These are phyloP conservation scores for Pygocentrus nattereri DNA, from an alignment of 2,797 vertebrate species.

Conservation along the genomic window DNA sequence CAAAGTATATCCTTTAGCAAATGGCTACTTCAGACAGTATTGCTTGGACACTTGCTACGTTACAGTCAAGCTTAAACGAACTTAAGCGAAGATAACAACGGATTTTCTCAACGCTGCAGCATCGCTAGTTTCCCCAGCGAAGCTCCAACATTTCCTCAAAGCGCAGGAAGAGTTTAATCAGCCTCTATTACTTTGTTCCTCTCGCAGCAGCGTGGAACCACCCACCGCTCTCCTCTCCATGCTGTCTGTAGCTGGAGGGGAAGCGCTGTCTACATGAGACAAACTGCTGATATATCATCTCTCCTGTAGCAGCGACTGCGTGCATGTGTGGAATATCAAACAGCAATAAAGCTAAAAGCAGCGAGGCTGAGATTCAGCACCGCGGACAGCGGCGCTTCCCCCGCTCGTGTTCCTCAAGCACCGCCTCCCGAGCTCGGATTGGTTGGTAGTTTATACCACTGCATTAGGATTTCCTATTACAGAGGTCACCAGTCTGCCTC, in stretches of 20 bases:
- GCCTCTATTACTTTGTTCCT: constrained; percentile 3
- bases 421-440: neutral
- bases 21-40: too few relatives aligned
- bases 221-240: constrained; percentile 18
- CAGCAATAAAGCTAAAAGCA: constrained; percentile 59
- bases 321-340: constrained; percentile 64
- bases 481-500: too few relatives aligned
- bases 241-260: constrained; percentile 39
- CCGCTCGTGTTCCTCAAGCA: neutral
- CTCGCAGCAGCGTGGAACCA: constrained; percentile 28
- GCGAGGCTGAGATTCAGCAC: constrained; percentile 70
- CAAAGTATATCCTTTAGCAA: too few relatives aligned
- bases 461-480: neutral
- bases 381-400: constrained; percentile 70
- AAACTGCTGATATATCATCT: constrained; percentile 74
- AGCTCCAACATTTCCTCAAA: neutral
- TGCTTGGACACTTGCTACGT: too few relatives aligned
- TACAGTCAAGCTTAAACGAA: too few relatives aligned
- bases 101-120: neutral
- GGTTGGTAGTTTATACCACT: neutral
- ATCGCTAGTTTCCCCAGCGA: neutral
- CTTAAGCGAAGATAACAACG: too few relatives aligned
- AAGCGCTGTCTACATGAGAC: constrained; percentile 28
- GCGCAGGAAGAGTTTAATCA: neutral
- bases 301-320: constrained; percentile 36